These are phyloP conservation scores for Todus mexicanus DNA, from an alignment of 2,797 vertebrate species.

Conservation along the genomic window DNA sequence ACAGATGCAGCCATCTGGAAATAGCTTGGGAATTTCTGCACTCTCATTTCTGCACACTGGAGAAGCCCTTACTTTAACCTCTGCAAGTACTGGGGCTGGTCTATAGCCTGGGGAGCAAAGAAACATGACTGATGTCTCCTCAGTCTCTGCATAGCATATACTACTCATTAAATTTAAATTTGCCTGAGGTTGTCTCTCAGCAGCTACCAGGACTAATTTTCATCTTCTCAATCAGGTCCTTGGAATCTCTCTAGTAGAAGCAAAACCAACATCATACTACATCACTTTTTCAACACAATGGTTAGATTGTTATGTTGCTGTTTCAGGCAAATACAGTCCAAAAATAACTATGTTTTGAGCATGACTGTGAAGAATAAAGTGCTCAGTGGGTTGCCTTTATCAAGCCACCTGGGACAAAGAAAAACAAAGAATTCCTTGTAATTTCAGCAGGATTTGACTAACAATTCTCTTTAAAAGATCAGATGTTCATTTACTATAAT, in stretches of 20 bases:
- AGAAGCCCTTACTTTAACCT: not conserved
- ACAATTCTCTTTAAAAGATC: not conserved
- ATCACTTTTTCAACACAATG: not conserved
- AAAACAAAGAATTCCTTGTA: not conserved
- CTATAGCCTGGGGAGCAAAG: not conserved
- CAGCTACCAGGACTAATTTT: not conserved
- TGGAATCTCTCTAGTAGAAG: not conserved
- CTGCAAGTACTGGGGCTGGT: not conserved
- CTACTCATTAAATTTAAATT: not conserved
- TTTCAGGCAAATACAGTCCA: not conserved
- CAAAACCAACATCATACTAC: not conserved
- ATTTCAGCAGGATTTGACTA: not conserved
- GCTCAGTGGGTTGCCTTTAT: not conserved
- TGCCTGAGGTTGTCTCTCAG: not conserved
- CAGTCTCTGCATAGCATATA: not conserved
- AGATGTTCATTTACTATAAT: not conserved
- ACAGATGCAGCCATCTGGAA: not conserved
- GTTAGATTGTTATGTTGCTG: not conserved
- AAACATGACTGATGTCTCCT: not conserved
- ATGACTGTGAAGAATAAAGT: not conserved
- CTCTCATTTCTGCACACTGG: not conserved
- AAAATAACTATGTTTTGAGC: not conserved
- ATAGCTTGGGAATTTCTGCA: not conserved
- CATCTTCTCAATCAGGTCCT: rapidly evolving
- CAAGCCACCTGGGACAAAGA: not conserved